Evolutionary conservation across 2,888 invertebrate genomes (phyloP), one percentile per base, ranked within the genome.

Genomic region (Shargacucullia verbasci): DNA sequence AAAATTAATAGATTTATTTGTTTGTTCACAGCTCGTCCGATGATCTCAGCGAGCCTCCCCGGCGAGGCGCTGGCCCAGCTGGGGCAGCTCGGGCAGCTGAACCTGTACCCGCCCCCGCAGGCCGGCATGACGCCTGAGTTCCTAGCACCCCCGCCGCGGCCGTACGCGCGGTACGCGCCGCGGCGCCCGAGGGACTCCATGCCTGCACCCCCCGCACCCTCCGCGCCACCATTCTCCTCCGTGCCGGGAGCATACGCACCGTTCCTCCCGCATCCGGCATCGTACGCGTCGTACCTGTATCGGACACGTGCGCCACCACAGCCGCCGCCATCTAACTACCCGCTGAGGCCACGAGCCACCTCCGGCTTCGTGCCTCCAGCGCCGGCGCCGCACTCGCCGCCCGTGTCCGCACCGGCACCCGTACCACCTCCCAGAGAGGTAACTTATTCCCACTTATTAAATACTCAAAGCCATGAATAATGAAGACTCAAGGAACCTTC

Each of bases 41-140:
- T 96, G 96, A 95, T 96, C 95, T 95, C 95, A 86, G 95, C 95
- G 88, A 93, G 94, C 84, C 94, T 94, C 85, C 95, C 95, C 88
- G 95, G 96, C 94, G 96, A 96, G 95, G 95, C 95, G 92, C 92
- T 93, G 83, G 91, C 91, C 84, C 94, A 92, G 91, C 92, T 93
- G 85, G 91, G 91, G 81, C 93, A 93, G 88, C 91, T 94, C 83
- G 91, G 94, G 88, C 95, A 94, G 91, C 94, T 94, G 87, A 93
- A 94, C 91, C 93, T 95, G 87, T 94, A 95, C 84, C 94, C 94
- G 84, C 94, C 94, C 81, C 94, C 92, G 68, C 84, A 88, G 75
- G 75, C 86, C 83, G 85, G 89, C 76, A 91, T 94, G 90, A 91
- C 94, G 80, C 92, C 94, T 31, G 96, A 96, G 90, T 96, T 96